Base-by-base conservation (phyloP, 1,140 invertebrate genomes). In the Drosophila leontia region DNA sequence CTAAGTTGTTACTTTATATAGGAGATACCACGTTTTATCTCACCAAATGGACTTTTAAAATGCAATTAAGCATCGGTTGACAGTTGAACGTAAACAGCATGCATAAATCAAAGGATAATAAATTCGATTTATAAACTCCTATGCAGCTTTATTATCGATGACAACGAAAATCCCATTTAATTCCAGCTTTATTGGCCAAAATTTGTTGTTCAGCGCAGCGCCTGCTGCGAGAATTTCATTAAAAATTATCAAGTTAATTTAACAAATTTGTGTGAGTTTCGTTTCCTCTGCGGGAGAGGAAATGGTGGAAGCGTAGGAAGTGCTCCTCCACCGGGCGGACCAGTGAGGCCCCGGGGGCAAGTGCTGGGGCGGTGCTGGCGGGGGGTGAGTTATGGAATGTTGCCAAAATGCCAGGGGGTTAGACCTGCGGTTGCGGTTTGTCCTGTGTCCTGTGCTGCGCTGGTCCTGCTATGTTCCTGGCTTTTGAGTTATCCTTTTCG, bases 201-300 rank as follows among this genome's bases (percentile, higher is more conserved):
- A 72, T 60, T 60, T 50, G 37, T 34, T 50, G 45, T 59, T 51
- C 12, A 37, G 15, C 37, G 15, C 19, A 42, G 13, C n/a, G 53
- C 44, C 37, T 60, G 53, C 53, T 72, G 69, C 3, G 42, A 72
- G 47, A 71, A 72, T 59, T 72, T 72, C 32, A 72, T 72, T 71
- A 42, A 72, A 74, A 55, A 74, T 63, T 26, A 74, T 75, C 69
- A 62, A 75, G 70, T 75, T 75, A 75, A 75, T 75, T 75, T 75
- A 53, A 47, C 48, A 63, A 62, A 63, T 75, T 75, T 75, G 37
- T 55, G 48, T 74, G 39, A 19, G n/a, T 32, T 72, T 13, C n/a
- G 53, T 44, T 48, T 17, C 51, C 69, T 44, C 39, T 34, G 23
- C 37, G 41, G 67, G 63, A 23, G 15, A 29, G 34, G 57, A 42